Conservation (phyloP, 1,140 invertebrate species). For the Calycopis cecrops region DNA sequence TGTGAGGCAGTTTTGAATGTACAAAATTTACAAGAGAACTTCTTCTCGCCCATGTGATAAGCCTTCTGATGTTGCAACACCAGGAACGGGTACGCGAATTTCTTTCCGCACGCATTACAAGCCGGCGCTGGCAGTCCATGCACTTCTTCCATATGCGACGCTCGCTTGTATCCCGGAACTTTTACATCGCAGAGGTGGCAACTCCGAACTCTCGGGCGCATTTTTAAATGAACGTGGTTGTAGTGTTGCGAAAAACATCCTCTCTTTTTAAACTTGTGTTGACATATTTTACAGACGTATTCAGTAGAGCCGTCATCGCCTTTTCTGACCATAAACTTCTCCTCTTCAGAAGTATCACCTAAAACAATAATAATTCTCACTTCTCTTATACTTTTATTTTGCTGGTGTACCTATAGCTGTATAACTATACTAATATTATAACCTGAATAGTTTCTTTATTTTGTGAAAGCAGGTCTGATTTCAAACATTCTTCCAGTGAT, state of each 20-base stretch:
- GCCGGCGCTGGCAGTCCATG: constrained; percentile 33
- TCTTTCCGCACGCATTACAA: constrained; percentile 38
- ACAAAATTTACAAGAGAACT: constrained; percentile 35
- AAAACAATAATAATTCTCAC: constrained; percentile 12
- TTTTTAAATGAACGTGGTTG: constrained; percentile 33
- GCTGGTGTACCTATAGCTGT: not conserved
- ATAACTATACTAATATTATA: not conserved
- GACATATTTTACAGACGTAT: constrained; percentile 31
- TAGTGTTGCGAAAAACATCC: constrained; percentile 32
- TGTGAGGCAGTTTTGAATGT: constrained; percentile 24
- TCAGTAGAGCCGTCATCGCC: constrained; percentile 20
- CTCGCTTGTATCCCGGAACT: constrained; percentile 18
- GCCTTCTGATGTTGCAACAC: constrained; percentile 34
- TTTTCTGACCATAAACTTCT: constrained; percentile 3
- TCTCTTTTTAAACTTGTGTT: constrained; percentile 22
- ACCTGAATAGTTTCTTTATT: no score
- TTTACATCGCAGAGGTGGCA: constrained; percentile 32
- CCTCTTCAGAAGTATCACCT: constrained; percentile 9
- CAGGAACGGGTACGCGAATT: constrained; percentile 35
- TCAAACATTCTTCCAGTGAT: no score
- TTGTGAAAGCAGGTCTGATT: no score
- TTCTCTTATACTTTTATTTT: not conserved
- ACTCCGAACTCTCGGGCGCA: constrained; percentile 28
- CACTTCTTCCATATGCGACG: constrained; percentile 28
- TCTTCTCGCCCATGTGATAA: constrained; percentile 43